phyloP scores from a whole-genome alignment of 92 coral and sea anemone genomes.

The Siderastrea radians region DNA sequence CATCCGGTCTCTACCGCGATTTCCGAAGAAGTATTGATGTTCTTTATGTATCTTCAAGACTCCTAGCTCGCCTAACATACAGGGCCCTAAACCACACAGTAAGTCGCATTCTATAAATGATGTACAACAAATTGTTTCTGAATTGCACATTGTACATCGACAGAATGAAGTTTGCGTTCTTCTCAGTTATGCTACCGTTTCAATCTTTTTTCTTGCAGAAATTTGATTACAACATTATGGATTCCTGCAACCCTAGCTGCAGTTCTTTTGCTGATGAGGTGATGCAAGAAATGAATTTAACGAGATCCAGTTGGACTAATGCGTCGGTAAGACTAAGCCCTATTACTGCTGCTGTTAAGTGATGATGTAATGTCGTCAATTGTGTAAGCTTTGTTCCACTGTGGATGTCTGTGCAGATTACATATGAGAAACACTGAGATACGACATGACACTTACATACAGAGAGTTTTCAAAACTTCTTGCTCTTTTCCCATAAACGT shows the following conservation, averaged over 20 bases:
- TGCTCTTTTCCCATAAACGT: too few relatives aligned
- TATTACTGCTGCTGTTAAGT: background rate
- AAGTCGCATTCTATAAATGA: background rate
- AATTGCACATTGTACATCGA: too few relatives aligned
- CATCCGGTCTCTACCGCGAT: background rate
- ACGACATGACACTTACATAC: too few relatives aligned
- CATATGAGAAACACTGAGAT: too few relatives aligned
- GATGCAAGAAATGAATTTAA: conserved; percentile 18
- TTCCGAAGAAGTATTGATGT: background rate
- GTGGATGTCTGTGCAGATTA: too few relatives aligned
- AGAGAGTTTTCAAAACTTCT: too few relatives aligned
- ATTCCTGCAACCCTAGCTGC: conserved; percentile 14
- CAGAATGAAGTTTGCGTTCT: background rate
- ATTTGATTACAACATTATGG: background rate
- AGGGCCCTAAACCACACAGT: conserved; percentile 13
- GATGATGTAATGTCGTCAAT: too few relatives aligned
- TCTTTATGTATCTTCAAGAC: background rate
- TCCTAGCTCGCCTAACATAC: conserved; percentile 13
- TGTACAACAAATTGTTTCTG: too few relatives aligned
- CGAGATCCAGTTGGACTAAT: background rate
- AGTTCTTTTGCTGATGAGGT: background rate
- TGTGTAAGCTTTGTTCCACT: too few relatives aligned
- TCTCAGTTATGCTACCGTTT: background rate
- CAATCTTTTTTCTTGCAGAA: background rate
- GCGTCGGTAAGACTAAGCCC: conserved; percentile 7